Conservation (phyloP, 2,888 invertebrate species). For the Sceliomorpha sp. region DNA sequence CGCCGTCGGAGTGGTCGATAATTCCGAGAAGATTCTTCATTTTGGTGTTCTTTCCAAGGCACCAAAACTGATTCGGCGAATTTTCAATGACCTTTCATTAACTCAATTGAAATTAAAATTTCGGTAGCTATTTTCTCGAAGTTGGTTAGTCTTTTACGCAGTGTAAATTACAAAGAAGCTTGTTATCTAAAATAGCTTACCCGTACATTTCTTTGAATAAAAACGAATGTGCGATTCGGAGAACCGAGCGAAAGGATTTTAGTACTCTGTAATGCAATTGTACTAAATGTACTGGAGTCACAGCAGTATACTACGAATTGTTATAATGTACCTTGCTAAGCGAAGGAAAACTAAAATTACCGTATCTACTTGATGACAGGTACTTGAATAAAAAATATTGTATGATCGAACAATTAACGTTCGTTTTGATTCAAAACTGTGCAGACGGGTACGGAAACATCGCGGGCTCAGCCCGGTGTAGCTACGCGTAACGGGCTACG, state of each 20-base stretch:
- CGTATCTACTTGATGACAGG: too few species aligned
- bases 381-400: too few species aligned
- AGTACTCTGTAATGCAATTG: background rate
- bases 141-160: background rate
- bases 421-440: too few species aligned
- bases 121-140: conserved; percentile 6
- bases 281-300: too few species aligned
- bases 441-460: conserved; percentile 1
- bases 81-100: background rate
- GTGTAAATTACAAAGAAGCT: conserved; percentile 43
- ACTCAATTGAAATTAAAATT: too few species aligned
- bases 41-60: conserved; percentile 1
- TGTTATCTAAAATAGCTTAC: conserved; percentile 6
- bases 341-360: too few species aligned
- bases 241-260: too few species aligned
- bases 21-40: background rate
- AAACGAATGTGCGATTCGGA: background rate
- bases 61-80: background rate
- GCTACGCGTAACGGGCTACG: conserved; percentile 47
- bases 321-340: too few species aligned
- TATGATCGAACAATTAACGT: too few species aligned
- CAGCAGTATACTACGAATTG: too few species aligned
- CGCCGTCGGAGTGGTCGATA: background rate
- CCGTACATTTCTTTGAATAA: background rate
- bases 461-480: conserved; percentile 29